These are phyloP conservation scores for Coenonympha arcania DNA, from an alignment of 2,888 invertebrate species.

Conservation along the genomic window DNA sequence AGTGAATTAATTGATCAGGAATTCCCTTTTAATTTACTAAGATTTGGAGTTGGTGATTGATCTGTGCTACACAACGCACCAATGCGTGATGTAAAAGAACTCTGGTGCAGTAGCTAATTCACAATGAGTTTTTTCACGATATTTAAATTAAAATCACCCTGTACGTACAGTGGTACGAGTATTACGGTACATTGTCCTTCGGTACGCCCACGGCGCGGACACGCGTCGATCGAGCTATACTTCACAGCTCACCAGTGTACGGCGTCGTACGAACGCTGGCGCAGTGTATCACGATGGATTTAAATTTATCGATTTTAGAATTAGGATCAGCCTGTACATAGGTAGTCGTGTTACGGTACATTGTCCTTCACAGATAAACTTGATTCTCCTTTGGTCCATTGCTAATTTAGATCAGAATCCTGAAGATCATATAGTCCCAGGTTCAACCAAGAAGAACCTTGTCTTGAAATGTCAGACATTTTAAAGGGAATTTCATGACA, in stretches of 20 bases:
- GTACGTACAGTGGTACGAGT: conserved; percentile 6
- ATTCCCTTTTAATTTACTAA: no score
- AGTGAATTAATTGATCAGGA: no score
- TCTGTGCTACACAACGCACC: no score
- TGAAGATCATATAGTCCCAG: no score
- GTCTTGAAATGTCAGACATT: no score
- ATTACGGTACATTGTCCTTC: conserved; percentile 71
- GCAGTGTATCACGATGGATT: neutral
- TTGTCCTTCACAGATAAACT: no score
- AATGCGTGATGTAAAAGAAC: neutral
- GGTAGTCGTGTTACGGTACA: neutral
- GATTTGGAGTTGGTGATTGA: no score
- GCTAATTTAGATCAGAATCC: no score
- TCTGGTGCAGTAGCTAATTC: neutral
- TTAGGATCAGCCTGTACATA: neutral
- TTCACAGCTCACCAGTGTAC: neutral
- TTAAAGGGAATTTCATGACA: no score
- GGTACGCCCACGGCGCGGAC: conserved; percentile 55
- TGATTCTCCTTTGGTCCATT: no score
- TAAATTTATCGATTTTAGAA: neutral
- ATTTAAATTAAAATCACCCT: neutral
- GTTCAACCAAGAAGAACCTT: no score
- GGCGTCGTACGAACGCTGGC: neutral
- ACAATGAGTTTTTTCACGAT: neutral
- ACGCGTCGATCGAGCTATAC: conserved; percentile 30